These are phyloP conservation scores for Chroicocephalus ridibundus DNA, from an alignment of 2,113 vertebrate species.

Conservation along the genomic window DNA sequence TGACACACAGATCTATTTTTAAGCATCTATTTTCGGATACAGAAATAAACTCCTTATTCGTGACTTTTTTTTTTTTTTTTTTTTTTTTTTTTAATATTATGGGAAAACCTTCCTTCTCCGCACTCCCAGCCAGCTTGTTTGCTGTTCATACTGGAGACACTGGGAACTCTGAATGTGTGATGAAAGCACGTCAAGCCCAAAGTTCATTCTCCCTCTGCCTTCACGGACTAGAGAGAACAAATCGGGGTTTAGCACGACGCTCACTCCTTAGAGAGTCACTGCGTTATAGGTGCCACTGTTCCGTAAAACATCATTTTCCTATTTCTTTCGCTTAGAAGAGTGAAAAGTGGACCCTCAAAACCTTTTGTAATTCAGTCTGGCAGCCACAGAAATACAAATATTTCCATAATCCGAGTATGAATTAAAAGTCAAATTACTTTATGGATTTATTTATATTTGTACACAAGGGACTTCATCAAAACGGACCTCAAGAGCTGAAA, in stretches of 20 bases:
- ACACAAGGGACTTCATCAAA: conserved; percentile 46
- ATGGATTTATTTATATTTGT: conserved; percentile 59
- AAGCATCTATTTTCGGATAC: conserved; percentile 14
- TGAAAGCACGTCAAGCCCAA: not conserved
- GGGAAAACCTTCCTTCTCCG: not conserved
- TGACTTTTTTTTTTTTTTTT: not conserved
- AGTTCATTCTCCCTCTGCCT: not conserved
- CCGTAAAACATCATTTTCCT: not conserved
- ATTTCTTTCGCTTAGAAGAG: not conserved
- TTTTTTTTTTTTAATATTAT: not conserved
- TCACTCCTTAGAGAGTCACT: not conserved
- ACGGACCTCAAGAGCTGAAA: conserved; percentile 27
- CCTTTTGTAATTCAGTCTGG: not conserved
- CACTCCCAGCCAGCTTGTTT: not conserved
- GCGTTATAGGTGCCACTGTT: not conserved
- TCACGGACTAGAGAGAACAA: not conserved
- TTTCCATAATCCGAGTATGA: conserved; percentile 4
- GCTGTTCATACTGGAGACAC: not conserved
- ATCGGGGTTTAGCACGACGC: not conserved
- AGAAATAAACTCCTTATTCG: not conserved
- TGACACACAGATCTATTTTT: conserved; percentile 28
- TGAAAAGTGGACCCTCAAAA: not conserved
- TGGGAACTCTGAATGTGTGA: not conserved
- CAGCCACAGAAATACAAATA: conserved; percentile 21
- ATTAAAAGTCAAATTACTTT: conserved; percentile 50